Base-by-base conservation (phyloP, 2,797 vertebrate genomes). In the Helicolenus hilgendorfi region DNA sequence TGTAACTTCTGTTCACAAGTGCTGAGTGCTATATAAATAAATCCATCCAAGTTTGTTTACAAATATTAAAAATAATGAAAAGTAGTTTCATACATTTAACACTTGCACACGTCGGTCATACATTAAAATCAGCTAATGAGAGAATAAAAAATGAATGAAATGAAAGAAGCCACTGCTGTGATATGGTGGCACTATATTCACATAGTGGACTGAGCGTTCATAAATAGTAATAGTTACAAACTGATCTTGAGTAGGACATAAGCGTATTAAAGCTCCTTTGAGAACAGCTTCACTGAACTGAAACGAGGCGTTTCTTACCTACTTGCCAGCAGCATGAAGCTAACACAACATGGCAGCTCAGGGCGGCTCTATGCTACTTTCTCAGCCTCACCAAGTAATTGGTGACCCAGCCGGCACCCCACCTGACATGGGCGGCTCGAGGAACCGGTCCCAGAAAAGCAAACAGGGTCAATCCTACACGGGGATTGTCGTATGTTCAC, bases 341-440 rank as follows among this genome's bases (percentile, higher is more conserved):
- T 98, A 97, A 98, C 96, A 87, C 53, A 94, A 89, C 87, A 84
- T 93, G 98, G 96, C 98, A 98, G 97, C 92, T 93, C 85, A 86
- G 95, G 96, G 94, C 94, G 83, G 91, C 95, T 91, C 95, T 93
- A 93, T 36, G 94, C 93, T 95, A 94, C 96, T 96, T 97, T 97
- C 97, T 95, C 94, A 95, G 97, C 92, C 96, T 97, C 87, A 85
- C 92, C 68, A 81, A 95, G 97, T 97, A 97, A 98, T 96, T 97
- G 96, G 96, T 96, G 96, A 97, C 92, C 96, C 94, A 76, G 83
- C 92, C 11, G 24, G 67, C 67, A 91, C 94, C 86, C 73, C 87
- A 35, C 81, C 96, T 98, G 97, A 96, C 93, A 92, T 94, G 87
- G 89, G 86, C 77, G 83, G 94, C 92, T 89, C 71, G 79, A 82